A percentile compares a stretch with the other conserved stretches of the same genome.
Conservation (phyloP, 2,888 invertebrate genomes). For the Seira sanloemensis region DNA sequence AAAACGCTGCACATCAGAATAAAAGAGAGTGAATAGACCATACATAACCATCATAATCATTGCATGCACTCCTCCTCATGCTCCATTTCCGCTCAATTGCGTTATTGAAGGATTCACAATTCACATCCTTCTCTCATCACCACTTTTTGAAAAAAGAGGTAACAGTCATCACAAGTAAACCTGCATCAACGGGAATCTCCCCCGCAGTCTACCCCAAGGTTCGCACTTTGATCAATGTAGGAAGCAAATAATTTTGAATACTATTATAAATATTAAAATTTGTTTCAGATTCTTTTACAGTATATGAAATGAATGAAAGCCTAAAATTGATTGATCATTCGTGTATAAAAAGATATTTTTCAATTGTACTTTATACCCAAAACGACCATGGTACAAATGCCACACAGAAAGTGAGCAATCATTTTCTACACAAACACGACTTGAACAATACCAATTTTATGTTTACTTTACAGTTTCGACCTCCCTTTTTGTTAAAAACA, state of each 20-base stretch:
- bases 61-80: slow-evolving; percentile 34
- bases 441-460: background rate
- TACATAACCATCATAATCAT: slow-evolving; percentile 1
- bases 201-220: background rate
- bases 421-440: slow-evolving; percentile 13
- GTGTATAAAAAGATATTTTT: background rate
- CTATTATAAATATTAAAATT: background rate
- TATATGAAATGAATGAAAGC: background rate
- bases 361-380: background rate
- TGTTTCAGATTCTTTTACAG: background rate
- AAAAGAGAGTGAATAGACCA: background rate
- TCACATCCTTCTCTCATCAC: slow-evolving; percentile 59
- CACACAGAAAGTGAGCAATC: slow-evolving; percentile 53
- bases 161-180: background rate
- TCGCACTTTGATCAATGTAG: background rate
- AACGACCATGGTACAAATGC: slow-evolving; percentile 14
- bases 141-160: background rate
- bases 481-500: background rate
- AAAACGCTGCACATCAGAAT: background rate
- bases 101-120: slow-evolving; percentile 57
- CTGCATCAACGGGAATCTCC: slow-evolving; percentile 5
- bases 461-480: slow-evolving; percentile 3
- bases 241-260: background rate
- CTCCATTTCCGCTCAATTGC: slow-evolving; percentile 68
- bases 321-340: slow-evolving; percentile 6